A percentile compares a stretch with the other conserved stretches of the same genome.
Evolutionary conservation across 2,888 invertebrate species (phyloP).

Genomic region (Athrips mouffetella): DNA sequence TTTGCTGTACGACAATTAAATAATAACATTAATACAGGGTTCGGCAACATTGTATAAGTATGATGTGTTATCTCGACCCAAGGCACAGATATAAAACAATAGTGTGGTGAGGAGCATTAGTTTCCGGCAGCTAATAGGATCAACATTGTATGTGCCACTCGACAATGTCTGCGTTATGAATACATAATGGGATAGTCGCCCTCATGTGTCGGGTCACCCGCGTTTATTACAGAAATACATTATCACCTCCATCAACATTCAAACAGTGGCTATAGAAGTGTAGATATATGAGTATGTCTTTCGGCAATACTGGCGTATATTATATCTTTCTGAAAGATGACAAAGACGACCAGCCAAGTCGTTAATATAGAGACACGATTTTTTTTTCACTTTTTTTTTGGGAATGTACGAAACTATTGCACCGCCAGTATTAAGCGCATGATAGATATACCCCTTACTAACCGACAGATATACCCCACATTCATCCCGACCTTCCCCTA

Average conservation of each 20-base stretch:
- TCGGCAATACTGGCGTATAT: neutral
- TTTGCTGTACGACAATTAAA: too few relatives aligned
- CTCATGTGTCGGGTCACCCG: conserved; percentile 56
- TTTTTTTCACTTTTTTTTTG: too few relatives aligned
- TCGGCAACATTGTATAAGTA: too few relatives aligned
- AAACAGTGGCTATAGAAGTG: neutral
- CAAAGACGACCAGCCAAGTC: neutral
- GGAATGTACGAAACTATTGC: too few relatives aligned
- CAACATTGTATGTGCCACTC: conserved; percentile 56
- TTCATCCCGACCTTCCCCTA: too few relatives aligned
- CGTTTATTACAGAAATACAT: conserved; percentile 62
- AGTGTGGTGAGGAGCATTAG: conserved; percentile 52
- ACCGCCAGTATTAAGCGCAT: too few relatives aligned
- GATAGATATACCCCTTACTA: too few relatives aligned
- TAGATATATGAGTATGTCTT: too few relatives aligned
- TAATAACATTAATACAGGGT: too few relatives aligned
- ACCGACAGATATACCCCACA: too few relatives aligned
- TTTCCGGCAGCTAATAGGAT: conserved; percentile 64
- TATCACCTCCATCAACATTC: conserved; percentile 27
- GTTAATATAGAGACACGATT: conserved; percentile 32
- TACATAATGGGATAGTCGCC: conserved; percentile 67
- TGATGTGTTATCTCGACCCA: conserved; percentile 13
- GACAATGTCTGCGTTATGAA: conserved; percentile 66
- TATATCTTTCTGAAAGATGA: neutral
- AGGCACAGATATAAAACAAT: conserved; percentile 40